Evolutionary conservation across 1,140 invertebrate genomes (phyloP).

Genomic region (Oncopeltus fasciatus): DNA sequence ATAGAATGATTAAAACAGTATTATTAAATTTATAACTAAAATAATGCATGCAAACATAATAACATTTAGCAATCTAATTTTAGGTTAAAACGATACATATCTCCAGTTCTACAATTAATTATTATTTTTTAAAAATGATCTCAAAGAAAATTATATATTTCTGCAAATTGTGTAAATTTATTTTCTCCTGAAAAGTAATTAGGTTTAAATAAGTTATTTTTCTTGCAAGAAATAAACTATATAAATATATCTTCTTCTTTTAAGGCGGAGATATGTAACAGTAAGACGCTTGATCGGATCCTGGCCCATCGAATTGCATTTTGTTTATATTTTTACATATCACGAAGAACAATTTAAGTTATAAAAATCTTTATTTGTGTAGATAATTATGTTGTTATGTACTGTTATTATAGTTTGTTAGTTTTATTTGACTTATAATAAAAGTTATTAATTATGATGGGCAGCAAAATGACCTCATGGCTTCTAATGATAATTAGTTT

Average conservation of each 20-base stretch:
- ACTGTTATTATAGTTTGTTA: constrained; percentile 4
- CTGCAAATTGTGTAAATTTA: not conserved
- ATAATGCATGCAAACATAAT: constrained; percentile 6
- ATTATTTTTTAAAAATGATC: constrained; percentile 8
- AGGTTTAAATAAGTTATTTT: no score
- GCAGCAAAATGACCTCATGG: not conserved
- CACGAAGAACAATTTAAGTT: not conserved
- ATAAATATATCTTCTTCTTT: not conserved
- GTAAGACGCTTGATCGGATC: not conserved
- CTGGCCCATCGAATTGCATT: not conserved
- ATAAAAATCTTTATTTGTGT: constrained; percentile 6
- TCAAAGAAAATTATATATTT: constrained; percentile 8
- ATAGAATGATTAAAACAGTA: constrained; percentile 10
- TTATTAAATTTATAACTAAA: constrained; percentile 12
- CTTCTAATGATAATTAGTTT: not conserved
- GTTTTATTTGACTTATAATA: constrained; percentile 7
- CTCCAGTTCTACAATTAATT: constrained; percentile 9
- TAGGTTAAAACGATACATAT: constrained; percentile 2
- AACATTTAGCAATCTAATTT: constrained; percentile 8
- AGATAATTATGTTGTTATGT: constrained; percentile 10
- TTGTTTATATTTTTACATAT: constrained; percentile 7
- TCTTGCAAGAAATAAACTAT: no score
- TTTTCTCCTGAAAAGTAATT: no score
- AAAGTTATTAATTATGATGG: not conserved
- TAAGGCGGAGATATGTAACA: not conserved